phyloP scores from a whole-genome alignment of 1,140 invertebrate genomes.

The Pseudomyrmex pallidus region DNA sequence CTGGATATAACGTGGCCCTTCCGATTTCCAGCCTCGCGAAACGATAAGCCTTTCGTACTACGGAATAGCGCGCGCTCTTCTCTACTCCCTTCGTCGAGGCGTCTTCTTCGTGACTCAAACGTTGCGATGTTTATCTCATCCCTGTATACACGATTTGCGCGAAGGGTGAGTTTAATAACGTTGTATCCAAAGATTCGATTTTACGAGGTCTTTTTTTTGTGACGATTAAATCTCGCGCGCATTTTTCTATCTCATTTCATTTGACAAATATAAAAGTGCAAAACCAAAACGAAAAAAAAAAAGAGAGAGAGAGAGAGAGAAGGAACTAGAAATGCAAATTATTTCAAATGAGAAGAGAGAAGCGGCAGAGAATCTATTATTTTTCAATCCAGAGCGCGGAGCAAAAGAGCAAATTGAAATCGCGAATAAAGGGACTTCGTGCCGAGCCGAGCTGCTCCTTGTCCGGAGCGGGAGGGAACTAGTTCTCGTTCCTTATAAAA shows the following conservation, averaged over 20 bases:
- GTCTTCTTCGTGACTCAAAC: slow-evolving; percentile 54
- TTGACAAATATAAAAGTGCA: no score
- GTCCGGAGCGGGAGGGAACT: slow-evolving; percentile 38
- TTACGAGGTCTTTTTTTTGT: no score
- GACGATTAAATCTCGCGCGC: neutral
- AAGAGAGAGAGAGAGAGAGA: no score
- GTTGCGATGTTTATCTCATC: slow-evolving; percentile 54
- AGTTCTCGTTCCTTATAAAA: slow-evolving; percentile 69
- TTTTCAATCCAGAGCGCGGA: neutral
- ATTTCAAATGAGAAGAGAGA: slow-evolving; percentile 6
- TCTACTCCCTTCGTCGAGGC: neutral
- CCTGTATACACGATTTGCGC: slow-evolving; percentile 20
- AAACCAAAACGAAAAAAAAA: no score
- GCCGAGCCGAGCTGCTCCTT: slow-evolving; percentile 9
- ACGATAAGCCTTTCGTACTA: slow-evolving; percentile 58
- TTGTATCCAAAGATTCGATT: slow-evolving; percentile 5
- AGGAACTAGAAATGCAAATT: slow-evolving; percentile 5
- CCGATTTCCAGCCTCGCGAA: slow-evolving; percentile 36
- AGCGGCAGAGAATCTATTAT: slow-evolving; percentile 6
- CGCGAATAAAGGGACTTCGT: slow-evolving; percentile 52
- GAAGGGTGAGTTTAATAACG: slow-evolving; percentile 49
- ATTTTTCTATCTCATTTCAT: neutral
- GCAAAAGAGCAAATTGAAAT: slow-evolving; percentile 32
- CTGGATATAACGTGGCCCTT: slow-evolving; percentile 57
- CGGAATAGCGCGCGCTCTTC: slow-evolving; percentile 26